Percentiles rank a stretch among this genome's conserved stretches.
phyloP scores from a whole-genome alignment of 2,113 vertebrate species.

The Cottus gobio region DNA sequence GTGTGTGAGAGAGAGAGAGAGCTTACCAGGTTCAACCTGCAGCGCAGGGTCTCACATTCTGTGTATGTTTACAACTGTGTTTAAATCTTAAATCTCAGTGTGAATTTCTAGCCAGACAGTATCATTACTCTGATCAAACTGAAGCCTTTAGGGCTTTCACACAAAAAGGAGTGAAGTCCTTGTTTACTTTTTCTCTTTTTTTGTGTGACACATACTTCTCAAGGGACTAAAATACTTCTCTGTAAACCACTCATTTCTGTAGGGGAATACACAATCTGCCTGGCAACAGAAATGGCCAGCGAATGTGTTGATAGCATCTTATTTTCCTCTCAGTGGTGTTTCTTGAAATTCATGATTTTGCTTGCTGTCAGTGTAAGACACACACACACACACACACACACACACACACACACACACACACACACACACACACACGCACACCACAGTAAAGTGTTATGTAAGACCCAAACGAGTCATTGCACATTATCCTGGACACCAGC shows the following conservation, averaged over 20 bases:
- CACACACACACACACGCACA: too few relatives aligned
- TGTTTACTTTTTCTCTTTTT: background rate
- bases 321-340: constrained; percentile 10
- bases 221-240: background rate
- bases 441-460: background rate
- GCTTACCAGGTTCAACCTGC: background rate
- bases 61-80: constrained; percentile 6
- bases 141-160: background rate
- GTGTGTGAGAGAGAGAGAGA: background rate
- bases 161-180: background rate
- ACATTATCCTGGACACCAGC: background rate
- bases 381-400: background rate
- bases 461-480: background rate
- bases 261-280: background rate
- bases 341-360: constrained; percentile 21
- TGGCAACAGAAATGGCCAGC: constrained; percentile 16
- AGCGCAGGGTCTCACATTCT: background rate
- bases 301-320: background rate
- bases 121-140: constrained; percentile 26
- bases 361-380: background rate
- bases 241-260: background rate
- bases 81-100: constrained; percentile 21
- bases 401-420: too few relatives aligned
- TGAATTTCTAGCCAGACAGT: constrained; percentile 10
- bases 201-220: background rate